Base-by-base conservation (phyloP, 1,140 invertebrate species). In the Polyergus mexicanus region DNA sequence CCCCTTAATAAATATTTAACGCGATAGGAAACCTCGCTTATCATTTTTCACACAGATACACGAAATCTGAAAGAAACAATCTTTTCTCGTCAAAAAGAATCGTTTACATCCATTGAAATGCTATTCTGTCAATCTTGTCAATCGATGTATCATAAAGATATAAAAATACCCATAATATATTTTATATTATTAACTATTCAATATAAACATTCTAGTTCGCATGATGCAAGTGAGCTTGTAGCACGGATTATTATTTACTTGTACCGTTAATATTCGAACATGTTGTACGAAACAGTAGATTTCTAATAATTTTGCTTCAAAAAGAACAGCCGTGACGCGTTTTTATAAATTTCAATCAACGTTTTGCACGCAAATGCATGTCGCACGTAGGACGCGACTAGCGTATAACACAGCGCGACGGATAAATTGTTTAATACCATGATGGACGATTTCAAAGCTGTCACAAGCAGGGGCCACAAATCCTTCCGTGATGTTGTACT, bases 371-470 rank as follows among this genome's bases (percentile, higher is more conserved):
- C 63, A 66, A 32, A 63, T 62, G 19, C 32, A 58, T 51, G 47
- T 84, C 47, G 77, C 58, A 63, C 77, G 66, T 87, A 60, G 69
- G 35, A 25, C 32, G 60, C 22, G 75, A 63, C 65, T 28, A 28
- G 22, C 68, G 44, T 72, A 56, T 65, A 66, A 60, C 32, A 16
- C 51, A 62, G 44, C 35, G 25, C 56, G 38, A 10, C 51, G 89
- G 63, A 91, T 91, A 89, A 92, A 92, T 92, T 92, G 89, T 93
- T 91, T 92, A 88, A 91, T 90, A 89, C 76, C 71, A 65, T 92
- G 89, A 92, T 90, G 80, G 87, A 91, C 88, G 86, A 85, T 68
- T 68, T 63, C 60, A 75, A 85, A 89, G 28, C 88, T 91, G 92
- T 90, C 92, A 86, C 58, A 32, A 13, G 28, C 91, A 89, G 81